Base-by-base conservation (phyloP, 2,113 vertebrate species). In the Syngnathus typhle region DNA sequence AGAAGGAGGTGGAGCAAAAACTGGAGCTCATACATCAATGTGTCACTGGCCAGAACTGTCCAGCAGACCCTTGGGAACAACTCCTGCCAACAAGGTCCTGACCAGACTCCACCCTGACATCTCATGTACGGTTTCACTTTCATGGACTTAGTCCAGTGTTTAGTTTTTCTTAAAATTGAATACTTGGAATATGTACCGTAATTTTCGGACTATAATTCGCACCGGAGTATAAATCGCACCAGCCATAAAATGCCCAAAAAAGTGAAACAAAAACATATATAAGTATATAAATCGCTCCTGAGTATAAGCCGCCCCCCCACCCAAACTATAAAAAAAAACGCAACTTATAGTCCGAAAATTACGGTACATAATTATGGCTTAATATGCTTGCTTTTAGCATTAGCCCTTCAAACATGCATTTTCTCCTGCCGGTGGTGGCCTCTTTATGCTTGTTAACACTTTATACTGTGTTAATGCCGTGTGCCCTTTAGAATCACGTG, bases 11-110 rank as follows among this genome's bases (percentile, higher is more conserved):
- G 67, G 79, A 84, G 81, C 64, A 69, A 81, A 83, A 89, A 80
- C 71, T 78, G 71, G 78, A 87, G 82, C 85, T 88, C 89, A 83
- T 91, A 85, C 82, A 90, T 91, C 90, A 90, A 88, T 81, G 72
- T 91, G 89, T 86, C 87, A 88, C 76, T 36, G 41, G 69, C 74
- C 81, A 77, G 81, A 75, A 84, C 81, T 80, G 87, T 86, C 87
- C 79, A 73, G 47, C 21, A 6, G 73, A 63, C 84, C 71, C 79
- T 18, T 15, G 87, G 80, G 85, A 86, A 65, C 67, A 37, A 41
- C 38, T 58, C 13, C 69, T 77, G 80, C 56, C 65, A 12, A 54
- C 62, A 65, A 70, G 82, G 85, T 87, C 77, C 2, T 68, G 76
- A 71, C 78, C 74, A 4, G 65, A 80, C 68, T 77, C 74, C 67